Conservation (phyloP, 2,797 vertebrate genomes). For the Myiotriccus ornatus region DNA sequence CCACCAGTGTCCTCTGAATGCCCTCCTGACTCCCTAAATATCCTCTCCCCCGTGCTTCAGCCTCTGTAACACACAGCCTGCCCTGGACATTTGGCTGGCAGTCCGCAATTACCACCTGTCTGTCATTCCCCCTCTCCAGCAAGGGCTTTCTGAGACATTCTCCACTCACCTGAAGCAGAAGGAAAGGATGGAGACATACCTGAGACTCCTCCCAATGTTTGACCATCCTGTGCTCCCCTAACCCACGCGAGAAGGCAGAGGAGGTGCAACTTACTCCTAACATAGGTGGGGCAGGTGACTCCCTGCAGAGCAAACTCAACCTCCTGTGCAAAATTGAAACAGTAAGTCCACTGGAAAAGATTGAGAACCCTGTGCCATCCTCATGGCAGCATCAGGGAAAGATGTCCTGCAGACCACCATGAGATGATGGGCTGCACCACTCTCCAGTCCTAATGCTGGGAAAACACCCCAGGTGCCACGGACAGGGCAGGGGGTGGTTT, state of each 20-base stretch:
- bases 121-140: not conserved
- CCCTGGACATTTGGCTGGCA: not conserved
- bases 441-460: not conserved
- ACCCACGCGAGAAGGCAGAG: rapidly evolving
- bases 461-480: rapidly evolving
- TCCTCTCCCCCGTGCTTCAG: not conserved
- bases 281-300: rapidly evolving
- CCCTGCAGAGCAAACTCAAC: not conserved
- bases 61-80: not conserved
- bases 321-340: not conserved
- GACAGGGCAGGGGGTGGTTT: not conserved
- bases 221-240: not conserved
- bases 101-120: too few relatives aligned
- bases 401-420: not conserved
- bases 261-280: not conserved
- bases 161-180: not conserved
- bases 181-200: not conserved
- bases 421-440: not conserved
- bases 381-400: not conserved
- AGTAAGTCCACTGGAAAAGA: not conserved
- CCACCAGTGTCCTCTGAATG: not conserved
- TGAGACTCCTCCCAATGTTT: not conserved
- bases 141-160: not conserved
- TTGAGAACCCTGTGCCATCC: not conserved
- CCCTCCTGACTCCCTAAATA: not conserved